Conservation (phyloP, 1,140 invertebrate genomes). For the Adoxophyes honmai region DNA sequence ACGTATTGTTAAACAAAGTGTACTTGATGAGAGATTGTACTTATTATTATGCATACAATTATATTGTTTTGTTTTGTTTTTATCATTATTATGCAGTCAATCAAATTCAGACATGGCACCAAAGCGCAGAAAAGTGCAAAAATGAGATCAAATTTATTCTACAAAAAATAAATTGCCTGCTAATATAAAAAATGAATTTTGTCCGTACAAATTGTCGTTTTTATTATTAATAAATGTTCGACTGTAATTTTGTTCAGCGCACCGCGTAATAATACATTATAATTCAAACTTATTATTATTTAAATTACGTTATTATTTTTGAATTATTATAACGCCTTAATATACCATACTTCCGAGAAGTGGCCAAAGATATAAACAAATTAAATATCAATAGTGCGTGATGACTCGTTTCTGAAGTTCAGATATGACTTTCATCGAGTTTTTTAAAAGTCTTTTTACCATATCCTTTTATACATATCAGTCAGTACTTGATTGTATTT, state of each 20-base stretch:
- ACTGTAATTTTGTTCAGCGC: constrained; percentile 62
- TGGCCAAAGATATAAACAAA: background rate
- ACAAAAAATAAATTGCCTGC: constrained; percentile 64
- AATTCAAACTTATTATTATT: constrained; percentile 51
- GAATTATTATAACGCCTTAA: constrained; percentile 13
- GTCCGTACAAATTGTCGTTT: constrained; percentile 24
- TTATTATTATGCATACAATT: constrained; percentile 21
- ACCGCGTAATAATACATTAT: constrained; percentile 41
- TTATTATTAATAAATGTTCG: constrained; percentile 35
- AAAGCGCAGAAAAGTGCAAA: constrained; percentile 50
- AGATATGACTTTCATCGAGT: too few relatives aligned
- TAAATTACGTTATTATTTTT: constrained; percentile 20
- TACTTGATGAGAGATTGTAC: constrained; percentile 16
- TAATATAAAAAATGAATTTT: constrained; percentile 46
- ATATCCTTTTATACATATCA: background rate
- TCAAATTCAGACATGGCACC: constrained; percentile 57
- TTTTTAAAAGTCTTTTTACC: too few relatives aligned
- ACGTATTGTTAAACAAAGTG: constrained; percentile 8
- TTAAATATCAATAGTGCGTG: constrained; percentile 18
- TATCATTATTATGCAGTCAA: constrained; percentile 53
- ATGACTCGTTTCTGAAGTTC: constrained; percentile 31
- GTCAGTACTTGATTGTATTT: constrained; percentile 8
- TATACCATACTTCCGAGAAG: background rate
- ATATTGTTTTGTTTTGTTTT: too few relatives aligned
- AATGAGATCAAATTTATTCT: constrained; percentile 67